Evolutionary conservation across 2,797 vertebrate species (phyloP), one percentile per base, ranked within the genome.

Genomic region (Yasuhikotakia modesta): DNA sequence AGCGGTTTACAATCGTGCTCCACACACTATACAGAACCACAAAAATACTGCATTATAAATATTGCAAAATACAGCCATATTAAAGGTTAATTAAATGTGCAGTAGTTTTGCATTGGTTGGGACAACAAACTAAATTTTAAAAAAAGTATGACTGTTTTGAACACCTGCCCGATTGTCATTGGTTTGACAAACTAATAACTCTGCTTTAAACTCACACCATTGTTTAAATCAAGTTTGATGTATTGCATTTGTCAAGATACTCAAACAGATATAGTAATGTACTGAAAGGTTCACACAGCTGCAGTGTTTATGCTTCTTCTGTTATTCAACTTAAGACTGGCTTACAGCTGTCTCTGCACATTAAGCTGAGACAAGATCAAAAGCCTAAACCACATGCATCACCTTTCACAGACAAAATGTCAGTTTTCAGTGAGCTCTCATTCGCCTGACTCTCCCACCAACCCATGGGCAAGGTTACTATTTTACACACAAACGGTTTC

Each of bases 401-500:
- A 64, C 10, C 61, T 32, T 21, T 52, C n/a, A 53, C 8, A 63
- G 24, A 46, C 43, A 55, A 57, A 10, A 10, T 52, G 21, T 24
- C 21, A 30, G 52, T 39, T 35, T 52, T 58, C 16, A 27, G 39
- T 11, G 27, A 46, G 22, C 50, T 63, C 13, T 32, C 19, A 39
- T 48, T 39, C 67, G 16, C 50, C n/a, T 3, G 7, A 66, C 69
- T 39, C 10, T 55, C n/a, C 50, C 50, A 66, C 1, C 52, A 7
- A 46, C 39, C 77, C 60, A 48, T 19, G 61, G 68, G 68, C 63
- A 79, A 82, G 71, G 64, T 67, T 78, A 75, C 72, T 30, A 8
- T 60, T 30, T 53, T 58, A 70, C 39, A 4, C 21, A 74, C 24
- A 67, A 46, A 64, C 64, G 16, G 43, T 50, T 63, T 81, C 68